Percentiles rank a stretch among this genome's conserved stretches.
These are phyloP conservation scores for Microcebus jonahi DNA, from an alignment of 2,113 vertebrate species.

Conservation along the genomic window DNA sequence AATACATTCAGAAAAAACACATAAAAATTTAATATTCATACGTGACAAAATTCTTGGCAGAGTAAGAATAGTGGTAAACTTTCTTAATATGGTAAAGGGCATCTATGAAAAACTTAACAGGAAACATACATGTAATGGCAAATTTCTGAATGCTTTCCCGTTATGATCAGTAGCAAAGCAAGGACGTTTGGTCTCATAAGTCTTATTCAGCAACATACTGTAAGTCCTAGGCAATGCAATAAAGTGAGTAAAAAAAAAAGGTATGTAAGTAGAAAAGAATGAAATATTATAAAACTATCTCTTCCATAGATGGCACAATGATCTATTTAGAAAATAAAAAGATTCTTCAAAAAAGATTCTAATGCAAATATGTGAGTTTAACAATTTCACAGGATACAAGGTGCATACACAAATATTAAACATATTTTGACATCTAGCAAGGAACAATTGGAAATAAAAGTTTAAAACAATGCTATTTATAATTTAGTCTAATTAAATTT, in stretches of 20 bases:
- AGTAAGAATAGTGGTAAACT: not conserved
- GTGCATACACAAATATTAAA: not conserved
- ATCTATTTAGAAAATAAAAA: too few relatives aligned
- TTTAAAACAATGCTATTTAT: not conserved
- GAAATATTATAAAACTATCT: too few relatives aligned
- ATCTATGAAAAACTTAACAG: not conserved
- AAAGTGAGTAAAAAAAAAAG: too few relatives aligned
- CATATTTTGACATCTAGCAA: not conserved
- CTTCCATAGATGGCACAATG: too few relatives aligned
- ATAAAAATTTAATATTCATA: not conserved
- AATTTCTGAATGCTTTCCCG: not conserved
- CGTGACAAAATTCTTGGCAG: not conserved
- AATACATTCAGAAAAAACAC: not conserved
- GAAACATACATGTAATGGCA: not conserved
- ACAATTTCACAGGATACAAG: too few relatives aligned
- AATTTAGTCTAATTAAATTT: not conserved
- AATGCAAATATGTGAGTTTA: not conserved
- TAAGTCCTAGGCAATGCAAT: too few relatives aligned
- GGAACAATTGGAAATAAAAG: not conserved
- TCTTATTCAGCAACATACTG: not conserved
- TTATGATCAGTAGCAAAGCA: not conserved
- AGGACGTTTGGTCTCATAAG: not conserved
- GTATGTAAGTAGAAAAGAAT: too few relatives aligned
- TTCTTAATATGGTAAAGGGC: not conserved
- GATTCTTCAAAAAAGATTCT: not conserved